phyloP scores from a whole-genome alignment of 1,140 invertebrate genomes.

The Patella vulgata region DNA sequence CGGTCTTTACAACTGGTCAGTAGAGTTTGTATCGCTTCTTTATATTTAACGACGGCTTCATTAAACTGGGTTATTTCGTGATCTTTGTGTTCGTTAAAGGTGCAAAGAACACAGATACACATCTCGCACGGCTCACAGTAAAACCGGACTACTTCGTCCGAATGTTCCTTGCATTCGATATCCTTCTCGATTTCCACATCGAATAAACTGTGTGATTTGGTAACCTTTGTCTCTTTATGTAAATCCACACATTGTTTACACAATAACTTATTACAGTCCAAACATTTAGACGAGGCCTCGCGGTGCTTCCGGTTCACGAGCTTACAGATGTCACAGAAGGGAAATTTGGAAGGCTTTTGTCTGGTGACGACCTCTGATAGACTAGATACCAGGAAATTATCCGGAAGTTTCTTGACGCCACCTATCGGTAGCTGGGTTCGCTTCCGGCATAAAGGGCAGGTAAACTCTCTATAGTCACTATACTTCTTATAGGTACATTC shows the following conservation, averaged over 20 bases:
- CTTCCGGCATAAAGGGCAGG: slow-evolving; percentile 68
- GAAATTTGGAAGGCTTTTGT: slow-evolving; percentile 63
- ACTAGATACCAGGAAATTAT: slow-evolving; percentile 68
- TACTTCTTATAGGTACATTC: slow-evolving; percentile 67
- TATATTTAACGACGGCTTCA: slow-evolving; percentile 65
- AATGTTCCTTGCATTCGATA: slow-evolving; percentile 67
- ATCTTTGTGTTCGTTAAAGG: slow-evolving; percentile 68
- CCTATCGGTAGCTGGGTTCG: slow-evolving; percentile 66
- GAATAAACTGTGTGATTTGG: slow-evolving; percentile 65
- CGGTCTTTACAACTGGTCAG: slow-evolving; percentile 61
- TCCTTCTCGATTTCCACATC: slow-evolving; percentile 68
- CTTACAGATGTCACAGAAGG: slow-evolving; percentile 68
- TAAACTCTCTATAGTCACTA: slow-evolving; percentile 67
- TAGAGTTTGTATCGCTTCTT: slow-evolving; percentile 60
- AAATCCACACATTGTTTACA: slow-evolving; percentile 65
- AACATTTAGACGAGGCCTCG: slow-evolving; percentile 67
- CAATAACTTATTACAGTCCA: slow-evolving; percentile 68
- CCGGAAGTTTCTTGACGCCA: slow-evolving; percentile 67
- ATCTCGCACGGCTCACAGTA: slow-evolving; percentile 67
- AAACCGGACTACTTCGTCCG: slow-evolving; percentile 66
- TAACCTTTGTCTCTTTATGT: slow-evolving; percentile 66
- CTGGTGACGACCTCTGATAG: slow-evolving; percentile 63
- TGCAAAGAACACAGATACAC: slow-evolving; percentile 67
- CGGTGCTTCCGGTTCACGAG: slow-evolving; percentile 62
- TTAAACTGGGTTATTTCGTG: slow-evolving; percentile 67